Conservation (phyloP, 2,113 vertebrate species). For the Oreotragus oreotragus region DNA sequence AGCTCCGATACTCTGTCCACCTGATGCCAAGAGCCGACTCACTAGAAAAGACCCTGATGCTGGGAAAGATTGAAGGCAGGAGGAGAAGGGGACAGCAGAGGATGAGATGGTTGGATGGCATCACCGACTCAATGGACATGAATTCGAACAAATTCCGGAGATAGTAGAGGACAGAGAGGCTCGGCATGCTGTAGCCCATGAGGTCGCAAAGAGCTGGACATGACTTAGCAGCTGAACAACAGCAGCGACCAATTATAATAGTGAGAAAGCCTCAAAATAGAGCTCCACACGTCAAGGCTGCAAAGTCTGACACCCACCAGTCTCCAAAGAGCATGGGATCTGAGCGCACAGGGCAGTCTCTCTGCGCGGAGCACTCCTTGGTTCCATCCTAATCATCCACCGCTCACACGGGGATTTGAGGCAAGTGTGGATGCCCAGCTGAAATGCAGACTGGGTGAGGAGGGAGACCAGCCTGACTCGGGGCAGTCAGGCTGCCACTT, state of each 20-base stretch:
- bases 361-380: rapidly evolving
- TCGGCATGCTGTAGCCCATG: not conserved
- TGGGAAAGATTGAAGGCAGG: not conserved
- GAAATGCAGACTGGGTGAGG: rapidly evolving
- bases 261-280: not conserved
- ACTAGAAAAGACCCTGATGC: not conserved
- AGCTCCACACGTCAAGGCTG: too few species aligned
- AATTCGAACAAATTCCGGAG: not conserved
- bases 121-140: not conserved
- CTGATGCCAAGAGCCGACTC: not conserved
- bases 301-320: rapidly evolving
- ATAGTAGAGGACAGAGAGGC: not conserved
- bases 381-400: not conserved
- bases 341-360: too few species aligned
- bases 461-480: not conserved
- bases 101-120: not conserved
- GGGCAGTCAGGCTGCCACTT: rapidly evolving
- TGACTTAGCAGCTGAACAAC: not conserved
- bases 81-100: not conserved
- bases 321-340: not conserved
- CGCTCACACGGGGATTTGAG: not conserved
- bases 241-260: not conserved
- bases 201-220: not conserved
- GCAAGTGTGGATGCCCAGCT: not conserved
- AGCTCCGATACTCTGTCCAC: not conserved